Base-by-base conservation (phyloP, 2,797 vertebrate species). In the Benthosema pterotum region DNA sequence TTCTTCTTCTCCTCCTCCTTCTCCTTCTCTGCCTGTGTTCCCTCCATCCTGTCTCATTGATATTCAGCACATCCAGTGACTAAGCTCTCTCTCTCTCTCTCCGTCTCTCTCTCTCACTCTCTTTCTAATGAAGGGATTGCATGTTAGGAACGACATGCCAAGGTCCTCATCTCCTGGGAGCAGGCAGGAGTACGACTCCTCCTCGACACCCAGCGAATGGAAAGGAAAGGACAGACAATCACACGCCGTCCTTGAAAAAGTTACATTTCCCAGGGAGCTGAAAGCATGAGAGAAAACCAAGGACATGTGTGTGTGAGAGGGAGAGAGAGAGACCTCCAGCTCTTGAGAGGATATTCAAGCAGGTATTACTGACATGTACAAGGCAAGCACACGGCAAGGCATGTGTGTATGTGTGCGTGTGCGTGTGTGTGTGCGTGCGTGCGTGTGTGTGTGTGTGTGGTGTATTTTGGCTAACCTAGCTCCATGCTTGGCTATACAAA, bases 91-190 rank as follows among this genome's bases (percentile, higher is more conserved):
- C 32, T 38, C 32, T 38, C 32, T 6, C 32, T 38, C 28, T 28
- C 28, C 7, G 4, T 28, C 28, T 28, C 28, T 28, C 28, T 28
- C 53, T 66, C 52, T 28, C 53, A 69, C 74, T 69, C 54, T 77
- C 56, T 66, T 74, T 75, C 79, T 81, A 85, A 89, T 79, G 57
- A 86, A 78, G 86, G 61, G 68, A 88, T 88, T 85, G 83, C 77
- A 84, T 73, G 69, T 64, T 48, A 52, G 70, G 60, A 66, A 72
- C 66, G 64, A 77, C 82, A 83, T 38, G 32, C 84, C 71, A 76
- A 77, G 66, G 80, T 67, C 71, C 67, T 62, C 58, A 60, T 80
- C 87, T 83, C 77, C 57, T 48, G 78, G 76, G 88, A 85, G 43
- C 75, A 74, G 45, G 67, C 14, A 53, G 77, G 61, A 76, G 79